Percentiles rank a stretch among this genome's conserved stretches.
These are phyloP conservation scores for Scaptomyza caliginosa DNA, from an alignment of 2,888 invertebrate genomes.

Conservation along the genomic window DNA sequence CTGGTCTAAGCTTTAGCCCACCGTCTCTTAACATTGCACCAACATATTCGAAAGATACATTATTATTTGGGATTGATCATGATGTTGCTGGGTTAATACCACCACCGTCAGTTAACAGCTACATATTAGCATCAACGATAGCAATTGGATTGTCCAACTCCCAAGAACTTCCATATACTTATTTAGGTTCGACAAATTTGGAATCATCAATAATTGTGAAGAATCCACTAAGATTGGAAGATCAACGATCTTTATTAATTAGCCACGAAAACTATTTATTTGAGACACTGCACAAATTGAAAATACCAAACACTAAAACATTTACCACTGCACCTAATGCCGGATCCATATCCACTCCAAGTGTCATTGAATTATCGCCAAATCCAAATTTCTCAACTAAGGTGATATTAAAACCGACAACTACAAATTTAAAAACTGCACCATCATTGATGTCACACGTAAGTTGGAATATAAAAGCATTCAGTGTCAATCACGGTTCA, in stretches of 20 bases:
- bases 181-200: background rate
- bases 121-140: background rate
- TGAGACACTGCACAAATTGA: background rate
- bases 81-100: slow-evolving; percentile 11
- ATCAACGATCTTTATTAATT: background rate
- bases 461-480: background rate
- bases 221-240: background rate
- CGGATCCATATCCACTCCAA: background rate
- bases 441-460: background rate
- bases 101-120: background rate
- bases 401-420: background rate
- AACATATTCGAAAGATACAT: background rate
- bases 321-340: background rate
- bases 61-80: background rate
- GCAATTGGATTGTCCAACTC: background rate
- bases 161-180: background rate
- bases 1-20: slow-evolving; percentile 47
- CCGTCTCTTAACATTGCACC: background rate
- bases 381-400: background rate
- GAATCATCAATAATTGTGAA: background rate
- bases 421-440: background rate
- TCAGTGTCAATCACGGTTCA: background rate
- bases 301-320: background rate
- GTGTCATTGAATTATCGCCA: background rate
- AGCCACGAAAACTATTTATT: background rate